These are phyloP conservation scores for Yponomeuta evonymella DNA, from an alignment of 2,888 invertebrate species.

Conservation along the genomic window DNA sequence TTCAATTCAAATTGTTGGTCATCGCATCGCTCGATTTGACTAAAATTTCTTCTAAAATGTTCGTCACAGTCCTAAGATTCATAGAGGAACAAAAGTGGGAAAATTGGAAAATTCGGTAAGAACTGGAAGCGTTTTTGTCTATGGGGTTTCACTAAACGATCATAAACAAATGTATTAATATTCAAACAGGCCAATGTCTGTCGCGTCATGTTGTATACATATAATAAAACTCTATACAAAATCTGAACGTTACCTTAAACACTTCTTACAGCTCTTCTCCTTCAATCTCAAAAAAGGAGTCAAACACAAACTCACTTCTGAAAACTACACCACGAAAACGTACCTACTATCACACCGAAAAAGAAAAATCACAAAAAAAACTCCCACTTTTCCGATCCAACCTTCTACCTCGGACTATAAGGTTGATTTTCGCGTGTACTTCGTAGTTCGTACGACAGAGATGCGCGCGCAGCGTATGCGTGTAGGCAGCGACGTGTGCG, in stretches of 20 bases:
- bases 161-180: not conserved
- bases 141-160: too few species aligned
- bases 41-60: too few species aligned
- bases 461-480: slow-evolving; percentile 42
- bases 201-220: too few species aligned
- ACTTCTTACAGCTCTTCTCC: slow-evolving; percentile 1
- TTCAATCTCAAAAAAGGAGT: not conserved
- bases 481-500: slow-evolving; percentile 51
- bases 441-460: slow-evolving; percentile 19
- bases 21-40: too few species aligned
- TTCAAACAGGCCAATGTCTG: not conserved
- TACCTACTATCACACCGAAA: slow-evolving; percentile 4
- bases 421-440: slow-evolving; percentile 32
- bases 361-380: slow-evolving; percentile 13
- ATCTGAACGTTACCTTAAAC: not conserved
- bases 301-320: slow-evolving; percentile 11
- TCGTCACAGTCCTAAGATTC: too few species aligned
- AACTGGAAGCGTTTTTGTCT: too few species aligned
- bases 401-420: slow-evolving; percentile 22
- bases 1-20: too few species aligned
- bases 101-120: too few species aligned
- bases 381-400: not conserved
- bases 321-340: slow-evolving; percentile 6
- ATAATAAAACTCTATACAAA: not conserved
- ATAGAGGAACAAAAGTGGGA: too few species aligned